These are phyloP conservation scores for Acrossocheilus fasciatus DNA, from an alignment of 2,797 vertebrate genomes.

Conservation along the genomic window DNA sequence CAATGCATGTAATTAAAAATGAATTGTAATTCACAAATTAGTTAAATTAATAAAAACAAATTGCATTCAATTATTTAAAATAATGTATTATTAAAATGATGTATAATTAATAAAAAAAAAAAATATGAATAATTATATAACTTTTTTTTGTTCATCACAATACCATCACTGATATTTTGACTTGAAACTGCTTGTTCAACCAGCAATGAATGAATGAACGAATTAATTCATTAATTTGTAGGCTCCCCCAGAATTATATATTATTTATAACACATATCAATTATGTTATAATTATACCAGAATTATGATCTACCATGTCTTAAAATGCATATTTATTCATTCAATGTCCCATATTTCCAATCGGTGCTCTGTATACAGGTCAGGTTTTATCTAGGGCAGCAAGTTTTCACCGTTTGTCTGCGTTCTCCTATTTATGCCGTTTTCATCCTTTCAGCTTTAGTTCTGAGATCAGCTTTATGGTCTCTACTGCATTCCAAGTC, in stretches of 20 bases:
- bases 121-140: neutral
- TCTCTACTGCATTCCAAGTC: neutral
- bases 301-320: neutral
- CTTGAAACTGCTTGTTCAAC: too few species aligned
- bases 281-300: neutral
- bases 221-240: too few species aligned
- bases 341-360: neutral
- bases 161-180: too few species aligned
- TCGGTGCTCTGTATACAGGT: constrained; percentile 1
- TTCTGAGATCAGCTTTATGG: constrained; percentile 7
- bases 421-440: neutral
- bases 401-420: neutral
- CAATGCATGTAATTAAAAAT: too few species aligned
- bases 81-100: neutral
- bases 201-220: too few species aligned
- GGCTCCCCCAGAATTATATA: too few species aligned
- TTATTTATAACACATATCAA: too few species aligned
- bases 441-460: neutral
- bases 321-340: neutral
- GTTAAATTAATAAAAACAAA: too few species aligned
- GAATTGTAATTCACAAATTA: too few species aligned
- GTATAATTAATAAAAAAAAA: neutral
- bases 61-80: too few species aligned
- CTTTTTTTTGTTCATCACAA: too few species aligned
- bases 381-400: constrained; percentile 21